Evolutionary conservation across 2,797 vertebrate genomes (phyloP), one percentile per base, ranked within the genome.

Genomic region (Brachymystax lenok): DNA sequence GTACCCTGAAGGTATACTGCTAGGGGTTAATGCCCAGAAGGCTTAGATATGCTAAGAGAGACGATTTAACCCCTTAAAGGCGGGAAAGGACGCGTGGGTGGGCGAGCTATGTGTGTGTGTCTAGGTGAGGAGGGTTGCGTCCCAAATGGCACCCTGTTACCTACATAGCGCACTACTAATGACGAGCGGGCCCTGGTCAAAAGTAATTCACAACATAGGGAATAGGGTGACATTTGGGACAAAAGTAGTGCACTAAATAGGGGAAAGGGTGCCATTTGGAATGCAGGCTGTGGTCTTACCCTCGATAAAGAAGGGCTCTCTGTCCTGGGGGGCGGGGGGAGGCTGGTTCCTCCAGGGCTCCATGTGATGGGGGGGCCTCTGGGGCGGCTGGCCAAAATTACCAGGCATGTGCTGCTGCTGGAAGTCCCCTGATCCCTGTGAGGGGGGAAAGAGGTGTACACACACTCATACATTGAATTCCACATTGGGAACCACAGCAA

Each of bases 271-370:
- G 40, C 10, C 10, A 46, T 46, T 46, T 46, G 40, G 12, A 2
- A 46, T 46, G 40, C 10, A 46, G 21, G 21, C 69, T 79, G 76
- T 74, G 76, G 77, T 78, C 88, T 92, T 92, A 98, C 98, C 98
- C 92, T 94, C 94, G 82, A 97, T 84, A 91, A 98, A 99, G 92
- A 97, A 96, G 30, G 96, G 94, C 74, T 99, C 97, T 88, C 96
- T 95, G n/a, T 99, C 97, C 90, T 96, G 97, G 54, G 96, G 95
- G 16, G 95, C 95, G 21, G 95, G 96, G 51, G 96, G 96, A 35
- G 97, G 96, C 3, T 96, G 97, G 74, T 94, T 96, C 89, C 98
- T 95, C 94, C 97, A 98, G 83, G 96, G 96, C 82, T 98, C 98
- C 91, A 97, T 97, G 84, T 96, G 96, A 87, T 96, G 96, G 80